Evolutionary conservation across 2,113 vertebrate genomes (phyloP).

Genomic region (Actenoides lindsayi): DNA sequence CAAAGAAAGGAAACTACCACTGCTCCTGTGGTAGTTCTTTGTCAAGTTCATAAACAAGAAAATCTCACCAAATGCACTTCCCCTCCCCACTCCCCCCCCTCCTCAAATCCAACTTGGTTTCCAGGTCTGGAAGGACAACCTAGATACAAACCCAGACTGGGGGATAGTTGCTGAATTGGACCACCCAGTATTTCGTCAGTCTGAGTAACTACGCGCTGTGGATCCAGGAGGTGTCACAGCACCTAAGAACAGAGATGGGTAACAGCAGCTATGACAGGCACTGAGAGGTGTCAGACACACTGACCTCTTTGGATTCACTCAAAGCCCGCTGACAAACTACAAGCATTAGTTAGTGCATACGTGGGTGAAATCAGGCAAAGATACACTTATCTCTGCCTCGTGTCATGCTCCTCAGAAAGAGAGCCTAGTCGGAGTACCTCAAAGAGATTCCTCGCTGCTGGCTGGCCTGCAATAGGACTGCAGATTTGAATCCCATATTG

Average conservation of each 20-base stretch:
- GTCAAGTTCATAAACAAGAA: not conserved
- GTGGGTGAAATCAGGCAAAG: not conserved
- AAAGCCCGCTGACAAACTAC: not conserved
- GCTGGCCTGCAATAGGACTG: not conserved
- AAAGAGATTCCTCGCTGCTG: not conserved
- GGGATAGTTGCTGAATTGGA: not conserved
- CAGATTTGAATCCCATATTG: not conserved
- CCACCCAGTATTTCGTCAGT: not conserved
- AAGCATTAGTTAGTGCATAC: not conserved
- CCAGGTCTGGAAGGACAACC: not conserved
- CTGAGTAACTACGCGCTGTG: not conserved
- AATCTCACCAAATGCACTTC: not conserved
- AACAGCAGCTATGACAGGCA: not conserved
- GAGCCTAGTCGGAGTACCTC: not conserved
- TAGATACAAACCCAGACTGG: not conserved
- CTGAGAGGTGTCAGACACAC: not conserved
- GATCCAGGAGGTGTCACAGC: not conserved
- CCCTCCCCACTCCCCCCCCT: not conserved
- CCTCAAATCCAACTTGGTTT: not conserved
- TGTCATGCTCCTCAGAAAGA: not conserved
- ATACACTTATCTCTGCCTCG: not conserved
- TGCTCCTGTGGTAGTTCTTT: fast-evolving
- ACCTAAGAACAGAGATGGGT: not conserved
- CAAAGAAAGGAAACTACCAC: too few species aligned
- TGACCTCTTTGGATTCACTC: not conserved